Percentiles rank a stretch among this genome's conserved stretches.
These are phyloP conservation scores for Physocephala rufipes DNA, from an alignment of 2,888 invertebrate species.

Conservation along the genomic window DNA sequence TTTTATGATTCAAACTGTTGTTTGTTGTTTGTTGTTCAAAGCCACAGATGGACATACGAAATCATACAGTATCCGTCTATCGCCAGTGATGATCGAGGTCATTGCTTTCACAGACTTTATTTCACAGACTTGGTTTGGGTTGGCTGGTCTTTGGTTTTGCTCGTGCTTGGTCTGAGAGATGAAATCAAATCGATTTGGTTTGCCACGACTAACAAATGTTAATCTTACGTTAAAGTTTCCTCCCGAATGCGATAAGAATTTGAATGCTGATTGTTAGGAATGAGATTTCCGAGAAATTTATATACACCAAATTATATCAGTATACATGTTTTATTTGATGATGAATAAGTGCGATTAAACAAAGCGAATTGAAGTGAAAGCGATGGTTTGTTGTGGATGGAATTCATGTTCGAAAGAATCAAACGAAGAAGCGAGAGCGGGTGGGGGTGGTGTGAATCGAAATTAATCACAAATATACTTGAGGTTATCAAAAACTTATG, in stretches of 20 bases:
- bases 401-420: no score
- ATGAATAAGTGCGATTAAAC: no score
- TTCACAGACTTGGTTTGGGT: no score
- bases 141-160: no score
- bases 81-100: conserved; percentile 33
- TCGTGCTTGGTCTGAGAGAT: conserved; percentile 25
- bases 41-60: conserved; percentile 7
- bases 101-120: conserved; percentile 32
- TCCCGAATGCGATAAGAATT: conserved; percentile 18
- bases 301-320: background rate
- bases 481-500: no score
- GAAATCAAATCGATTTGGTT: conserved; percentile 35
- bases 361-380: no score
- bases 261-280: conserved; percentile 27
- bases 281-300: background rate
- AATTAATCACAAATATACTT: no score
- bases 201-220: conserved; percentile 4
- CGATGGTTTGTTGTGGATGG: no score
- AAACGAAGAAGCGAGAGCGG: no score
- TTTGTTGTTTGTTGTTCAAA: conserved; percentile 23
- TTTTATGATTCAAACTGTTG: conserved; percentile 29
- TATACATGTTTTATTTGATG: background rate
- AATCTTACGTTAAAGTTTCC: conserved; percentile 8
- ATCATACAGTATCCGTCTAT: conserved; percentile 25
- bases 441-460: no score